Evolutionary conservation across 2,888 invertebrate species (phyloP).

Genomic region (Harpagoxenus sublaevis): DNA sequence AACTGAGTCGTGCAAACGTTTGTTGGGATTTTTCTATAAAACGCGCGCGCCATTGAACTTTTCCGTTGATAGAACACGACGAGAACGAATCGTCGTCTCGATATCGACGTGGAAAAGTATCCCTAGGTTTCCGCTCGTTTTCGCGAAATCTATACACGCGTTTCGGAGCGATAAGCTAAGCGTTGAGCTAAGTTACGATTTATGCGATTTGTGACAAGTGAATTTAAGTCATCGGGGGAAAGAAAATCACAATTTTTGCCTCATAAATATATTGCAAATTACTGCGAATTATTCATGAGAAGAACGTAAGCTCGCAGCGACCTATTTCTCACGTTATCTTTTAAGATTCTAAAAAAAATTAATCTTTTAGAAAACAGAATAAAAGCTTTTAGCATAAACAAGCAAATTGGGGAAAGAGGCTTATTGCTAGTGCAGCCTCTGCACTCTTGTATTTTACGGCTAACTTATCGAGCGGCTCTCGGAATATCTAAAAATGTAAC

Average conservation of each 20-base stretch:
- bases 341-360: conserved; percentile 10
- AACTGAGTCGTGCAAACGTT: not conserved
- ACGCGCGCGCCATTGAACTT: not conserved
- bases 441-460: not conserved
- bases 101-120: conserved; percentile 20
- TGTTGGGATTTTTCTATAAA: conserved; percentile 8
- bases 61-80: conserved; percentile 43
- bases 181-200: not conserved
- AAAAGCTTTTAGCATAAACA: conserved; percentile 10
- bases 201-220: not conserved
- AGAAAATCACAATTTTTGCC: not conserved
- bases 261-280: conserved; percentile 27
- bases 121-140: not conserved
- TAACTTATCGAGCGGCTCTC: conserved; percentile 5
- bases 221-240: not conserved
- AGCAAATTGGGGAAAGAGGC: not conserved
- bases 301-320: not conserved
- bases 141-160: not conserved
- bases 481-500: conserved; percentile 24
- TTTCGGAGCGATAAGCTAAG: not conserved
- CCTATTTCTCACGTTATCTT: not conserved
- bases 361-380: not conserved
- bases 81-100: conserved; percentile 44
- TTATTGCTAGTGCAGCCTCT: not conserved
- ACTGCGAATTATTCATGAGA: conserved; percentile 2